These are phyloP conservation scores for Leptoteleia sp. DNA, from an alignment of 1,140 invertebrate species.

Conservation along the genomic window DNA sequence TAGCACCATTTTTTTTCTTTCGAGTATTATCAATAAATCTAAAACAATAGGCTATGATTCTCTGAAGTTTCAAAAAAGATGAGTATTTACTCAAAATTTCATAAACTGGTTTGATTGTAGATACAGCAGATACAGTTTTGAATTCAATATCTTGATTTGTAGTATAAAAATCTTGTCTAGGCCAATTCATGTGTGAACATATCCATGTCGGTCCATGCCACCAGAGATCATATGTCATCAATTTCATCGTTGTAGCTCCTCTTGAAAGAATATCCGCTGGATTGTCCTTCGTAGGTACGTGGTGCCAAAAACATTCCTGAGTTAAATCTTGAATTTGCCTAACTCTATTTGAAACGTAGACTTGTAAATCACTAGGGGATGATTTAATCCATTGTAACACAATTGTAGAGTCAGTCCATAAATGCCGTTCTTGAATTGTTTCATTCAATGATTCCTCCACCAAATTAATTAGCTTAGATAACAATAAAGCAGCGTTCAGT, in stretches of 20 bases:
- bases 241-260: background rate
- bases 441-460: too few relatives aligned
- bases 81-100: background rate
- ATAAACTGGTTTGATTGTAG: too few relatives aligned
- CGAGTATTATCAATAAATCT: background rate
- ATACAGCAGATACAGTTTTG: too few relatives aligned
- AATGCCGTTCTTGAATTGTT: background rate
- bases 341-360: background rate
- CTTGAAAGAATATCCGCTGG: too few relatives aligned
- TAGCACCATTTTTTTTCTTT: background rate
- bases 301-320: background rate
- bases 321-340: background rate
- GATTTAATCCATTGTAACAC: constrained; percentile 8
- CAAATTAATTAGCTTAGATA: background rate
- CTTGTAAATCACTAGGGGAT: too few relatives aligned
- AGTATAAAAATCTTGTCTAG: too few relatives aligned
- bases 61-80: background rate
- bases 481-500: background rate
- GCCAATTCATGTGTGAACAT: background rate
- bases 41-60: background rate
- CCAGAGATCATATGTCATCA: background rate
- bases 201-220: background rate
- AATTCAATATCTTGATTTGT: too few relatives aligned
- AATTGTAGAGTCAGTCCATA: background rate
- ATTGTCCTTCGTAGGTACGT: background rate